Evolutionary conservation across 2,113 vertebrate genomes (phyloP), one percentile per base, ranked within the genome.

Genomic region (Colossoma macropomum): DNA sequence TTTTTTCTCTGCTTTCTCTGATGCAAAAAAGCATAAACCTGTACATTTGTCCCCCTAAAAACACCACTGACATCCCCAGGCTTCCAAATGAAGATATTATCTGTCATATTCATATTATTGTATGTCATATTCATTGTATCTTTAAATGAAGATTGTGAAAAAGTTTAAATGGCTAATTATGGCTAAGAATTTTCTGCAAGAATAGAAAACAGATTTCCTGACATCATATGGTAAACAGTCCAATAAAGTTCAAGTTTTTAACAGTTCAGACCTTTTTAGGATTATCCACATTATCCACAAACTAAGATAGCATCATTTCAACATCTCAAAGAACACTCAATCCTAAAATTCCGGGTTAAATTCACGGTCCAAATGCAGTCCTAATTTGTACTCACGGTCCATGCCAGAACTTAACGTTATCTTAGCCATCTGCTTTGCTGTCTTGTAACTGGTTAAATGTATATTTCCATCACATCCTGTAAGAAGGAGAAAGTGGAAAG

Each of bases 401-500:
- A 32, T n/a, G 30, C 17, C 38, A 50, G 13, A 34, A 32, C 63
- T 38, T 16, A 69, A 70, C 66, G 32, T n/a, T 79, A n/a, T 54
- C 23, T 23, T 7, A 70, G 12, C 66, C 34, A 1, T 41, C 66
- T n/a, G 17, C 21, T 38, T 17, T 38, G 6, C 45, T 25, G 11
- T 3, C 8, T n/a, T 68, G 7, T 25, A 23, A 69, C 45, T 34
- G 32, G 32, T 25, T 50, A 63, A 3, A 75, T 54, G 63, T 41
- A 56, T n/a, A 75, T 54, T 32, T 19, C 32, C 11, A 38, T 54
- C 77, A 77, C 75, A 79, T 68, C 86, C 80, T 81, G 86, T 86
- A 72, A 25, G 69, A 81, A 89, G 68, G 34, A 84, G 68, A 30
- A 87, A 78, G 89, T 56, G 81, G 81, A 90, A 79, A 87, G 60